A percentile compares a stretch with the other conserved stretches of the same genome.
Conservation (phyloP, 2,797 vertebrate genomes). For the Halcyon smyrnensis region DNA sequence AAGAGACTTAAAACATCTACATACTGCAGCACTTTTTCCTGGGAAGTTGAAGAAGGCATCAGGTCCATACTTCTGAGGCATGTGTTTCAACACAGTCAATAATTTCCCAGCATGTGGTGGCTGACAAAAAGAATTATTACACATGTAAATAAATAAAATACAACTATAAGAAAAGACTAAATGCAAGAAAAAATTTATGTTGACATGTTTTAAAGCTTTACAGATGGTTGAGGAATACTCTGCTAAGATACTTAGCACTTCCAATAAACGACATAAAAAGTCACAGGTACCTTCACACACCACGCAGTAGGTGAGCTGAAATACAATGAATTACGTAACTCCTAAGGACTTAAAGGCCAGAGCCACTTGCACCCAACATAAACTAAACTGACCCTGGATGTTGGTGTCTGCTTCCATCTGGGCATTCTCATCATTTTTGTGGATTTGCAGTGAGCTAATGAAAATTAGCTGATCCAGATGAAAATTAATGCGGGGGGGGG, state of each 20-base stretch:
- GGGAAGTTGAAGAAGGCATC: conserved; percentile 99
- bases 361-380: background rate
- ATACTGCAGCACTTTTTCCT: conserved; percentile 96
- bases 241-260: background rate
- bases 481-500: background rate
- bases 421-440: background rate
- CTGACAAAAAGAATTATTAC: conserved; percentile 75
- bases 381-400: background rate
- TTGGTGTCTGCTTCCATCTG: background rate
- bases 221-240: background rate
- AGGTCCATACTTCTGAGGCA: conserved; percentile 94
- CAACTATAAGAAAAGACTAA: background rate
- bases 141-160: conserved; percentile 6
- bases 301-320: background rate
- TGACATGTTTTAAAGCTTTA: background rate
- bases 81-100: conserved; percentile 93
- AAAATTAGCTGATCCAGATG: background rate
- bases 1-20: conserved; percentile 60
- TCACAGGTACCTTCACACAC: background rate
- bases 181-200: background rate
- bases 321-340: background rate
- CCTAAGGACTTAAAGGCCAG: background rate
- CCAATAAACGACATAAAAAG: background rate
- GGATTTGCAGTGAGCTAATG: background rate
- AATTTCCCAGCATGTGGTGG: conserved; percentile 95